A percentile compares a stretch with the other conserved stretches of the same genome.
phyloP scores from a whole-genome alignment of 2,888 invertebrate species.

The Stenodema calcarata region DNA sequence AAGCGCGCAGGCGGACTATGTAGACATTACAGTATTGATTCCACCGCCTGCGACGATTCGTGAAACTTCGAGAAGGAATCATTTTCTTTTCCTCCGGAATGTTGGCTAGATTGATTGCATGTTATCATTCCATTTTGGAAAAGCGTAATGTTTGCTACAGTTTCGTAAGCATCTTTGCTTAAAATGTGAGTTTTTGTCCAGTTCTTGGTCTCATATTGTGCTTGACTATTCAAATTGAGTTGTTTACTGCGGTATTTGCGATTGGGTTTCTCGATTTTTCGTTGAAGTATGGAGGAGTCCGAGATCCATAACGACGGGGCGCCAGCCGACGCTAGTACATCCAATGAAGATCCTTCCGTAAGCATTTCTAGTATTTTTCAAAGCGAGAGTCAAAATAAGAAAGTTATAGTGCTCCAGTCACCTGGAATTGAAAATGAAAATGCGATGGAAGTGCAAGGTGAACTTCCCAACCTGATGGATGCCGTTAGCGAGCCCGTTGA shows the following conservation, averaged over 20 bases:
- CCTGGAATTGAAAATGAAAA: background rate
- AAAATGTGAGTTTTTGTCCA: background rate
- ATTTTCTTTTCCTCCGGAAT: background rate
- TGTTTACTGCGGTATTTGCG: background rate
- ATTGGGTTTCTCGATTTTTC: background rate
- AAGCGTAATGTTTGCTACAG: background rate
- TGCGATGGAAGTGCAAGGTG: background rate
- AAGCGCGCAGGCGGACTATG: background rate
- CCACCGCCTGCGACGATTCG: too few species aligned
- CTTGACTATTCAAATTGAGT: background rate
- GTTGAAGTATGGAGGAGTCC: background rate
- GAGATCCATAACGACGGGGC: background rate
- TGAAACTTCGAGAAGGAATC: constrained; percentile 11
- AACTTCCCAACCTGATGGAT: constrained; percentile 28
- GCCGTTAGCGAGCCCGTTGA: background rate
- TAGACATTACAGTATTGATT: background rate
- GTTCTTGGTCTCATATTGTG: background rate
- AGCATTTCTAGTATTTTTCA: background rate
- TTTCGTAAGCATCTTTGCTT: background rate
- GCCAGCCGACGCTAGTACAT: background rate
- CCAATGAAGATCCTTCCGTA: background rate
- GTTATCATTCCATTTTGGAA: constrained; percentile 13
- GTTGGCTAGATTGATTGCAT: constrained; percentile 14
- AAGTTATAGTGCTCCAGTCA: constrained; percentile 28
- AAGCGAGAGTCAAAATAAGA: background rate